phyloP scores from a whole-genome alignment of 2,113 vertebrate genomes.

The Regulus satrapa region DNA sequence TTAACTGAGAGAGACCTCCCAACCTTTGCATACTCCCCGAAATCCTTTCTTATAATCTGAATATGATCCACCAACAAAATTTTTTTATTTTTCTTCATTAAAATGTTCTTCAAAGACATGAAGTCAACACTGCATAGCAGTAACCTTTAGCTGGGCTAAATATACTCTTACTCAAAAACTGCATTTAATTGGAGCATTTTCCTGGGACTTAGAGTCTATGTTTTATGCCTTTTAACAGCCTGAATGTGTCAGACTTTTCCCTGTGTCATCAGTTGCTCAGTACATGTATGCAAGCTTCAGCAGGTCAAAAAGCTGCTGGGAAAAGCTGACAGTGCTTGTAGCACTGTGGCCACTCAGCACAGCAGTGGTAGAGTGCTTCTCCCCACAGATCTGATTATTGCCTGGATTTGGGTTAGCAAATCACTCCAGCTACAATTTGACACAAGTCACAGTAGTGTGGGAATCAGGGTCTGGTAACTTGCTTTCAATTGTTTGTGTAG shows the following conservation, averaged over 20 bases:
- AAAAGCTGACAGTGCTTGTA: neutral
- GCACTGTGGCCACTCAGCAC: neutral
- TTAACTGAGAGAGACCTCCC: neutral
- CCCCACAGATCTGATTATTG: neutral
- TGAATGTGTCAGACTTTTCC: neutral
- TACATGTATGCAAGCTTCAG: neutral
- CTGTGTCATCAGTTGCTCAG: neutral
- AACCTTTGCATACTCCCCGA: neutral
- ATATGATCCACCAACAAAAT: neutral
- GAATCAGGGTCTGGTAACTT: neutral
- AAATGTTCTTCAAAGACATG: neutral
- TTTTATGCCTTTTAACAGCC: neutral
- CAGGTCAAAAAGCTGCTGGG: neutral
- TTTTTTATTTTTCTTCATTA: slow-evolving; percentile 8
- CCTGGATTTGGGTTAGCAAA: neutral
- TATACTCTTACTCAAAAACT: neutral
- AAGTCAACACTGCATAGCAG: neutral
- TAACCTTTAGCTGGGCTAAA: neutral
- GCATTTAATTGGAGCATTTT: neutral
- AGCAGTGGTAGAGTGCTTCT: neutral
- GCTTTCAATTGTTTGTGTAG: neutral
- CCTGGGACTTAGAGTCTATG: neutral
- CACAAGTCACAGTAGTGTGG: neutral
- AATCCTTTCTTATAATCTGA: neutral
- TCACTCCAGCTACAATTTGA: neutral